phyloP scores from a whole-genome alignment of 2,797 vertebrate genomes.

The Brachyrhaphis roseni region DNA sequence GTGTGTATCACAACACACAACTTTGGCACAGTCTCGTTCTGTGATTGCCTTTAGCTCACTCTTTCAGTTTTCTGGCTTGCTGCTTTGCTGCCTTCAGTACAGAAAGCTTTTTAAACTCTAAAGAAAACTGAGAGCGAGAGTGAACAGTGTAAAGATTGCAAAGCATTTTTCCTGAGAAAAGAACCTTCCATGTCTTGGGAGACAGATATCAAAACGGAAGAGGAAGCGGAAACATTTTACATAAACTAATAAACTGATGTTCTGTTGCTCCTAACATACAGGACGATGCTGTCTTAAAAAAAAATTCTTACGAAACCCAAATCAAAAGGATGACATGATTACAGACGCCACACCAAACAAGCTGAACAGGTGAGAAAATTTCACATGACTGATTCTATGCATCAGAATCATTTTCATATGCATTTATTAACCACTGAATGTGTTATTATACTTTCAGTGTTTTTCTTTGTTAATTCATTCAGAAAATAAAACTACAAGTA shows the following conservation, averaged over 20 bases:
- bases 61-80: neutral
- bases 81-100: neutral
- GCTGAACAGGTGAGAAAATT: neutral
- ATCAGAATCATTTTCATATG: neutral
- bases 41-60: neutral
- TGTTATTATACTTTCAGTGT: neutral
- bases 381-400: neutral
- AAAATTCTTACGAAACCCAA: neutral
- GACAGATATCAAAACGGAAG: neutral
- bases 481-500: neutral
- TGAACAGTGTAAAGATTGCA: neutral
- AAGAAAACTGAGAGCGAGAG: neutral
- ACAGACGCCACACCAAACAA: neutral
- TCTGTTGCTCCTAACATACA: neutral
- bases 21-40: neutral
- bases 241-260: neutral
- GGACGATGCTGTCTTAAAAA: neutral
- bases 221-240: neutral
- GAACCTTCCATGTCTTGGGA: neutral
- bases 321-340: neutral
- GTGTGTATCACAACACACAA: neutral
- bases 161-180: neutral
- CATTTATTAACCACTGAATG: neutral
- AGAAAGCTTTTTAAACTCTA: neutral
- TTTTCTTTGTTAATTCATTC: neutral